phyloP scores from a whole-genome alignment of 2,797 vertebrate genomes.

The Salmo trutta region DNA sequence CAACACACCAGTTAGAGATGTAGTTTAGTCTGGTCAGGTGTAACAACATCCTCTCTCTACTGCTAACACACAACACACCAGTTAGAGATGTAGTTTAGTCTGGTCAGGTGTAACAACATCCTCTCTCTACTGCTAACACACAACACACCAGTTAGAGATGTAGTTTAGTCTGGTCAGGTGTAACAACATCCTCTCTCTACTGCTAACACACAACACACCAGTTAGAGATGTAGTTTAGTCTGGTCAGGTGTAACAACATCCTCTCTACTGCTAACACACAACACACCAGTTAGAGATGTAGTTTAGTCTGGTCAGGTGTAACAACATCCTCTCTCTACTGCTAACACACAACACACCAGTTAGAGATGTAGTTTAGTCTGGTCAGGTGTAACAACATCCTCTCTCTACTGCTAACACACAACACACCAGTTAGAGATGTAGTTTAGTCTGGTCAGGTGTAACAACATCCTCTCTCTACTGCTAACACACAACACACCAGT shows the following conservation, averaged over 20 bases:
- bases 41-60: slow-evolving; percentile 25
- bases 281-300: not conserved
- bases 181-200: slow-evolving; percentile 32
- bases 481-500: not conserved
- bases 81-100: too few species aligned
- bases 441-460: slow-evolving; percentile 29
- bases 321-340: slow-evolving; percentile 39
- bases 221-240: too few species aligned
- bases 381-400: slow-evolving; percentile 19
- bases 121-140: slow-evolving; percentile 1
- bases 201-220: not conserved
- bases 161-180: slow-evolving; percentile 27
- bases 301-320: slow-evolving; percentile 29
- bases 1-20: slow-evolving; percentile 48
- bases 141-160: not conserved
- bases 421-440: not conserved
- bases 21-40: slow-evolving; percentile 9
- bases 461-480: slow-evolving; percentile 27
- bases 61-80: not conserved
- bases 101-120: slow-evolving; percentile 43
- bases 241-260: slow-evolving; percentile 43
- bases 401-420: not conserved
- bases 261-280: not conserved
- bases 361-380: slow-evolving; percentile 32
- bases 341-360: too few species aligned